phyloP scores from a whole-genome alignment of 1,140 invertebrate species.

The Musca vetustissima region DNA sequence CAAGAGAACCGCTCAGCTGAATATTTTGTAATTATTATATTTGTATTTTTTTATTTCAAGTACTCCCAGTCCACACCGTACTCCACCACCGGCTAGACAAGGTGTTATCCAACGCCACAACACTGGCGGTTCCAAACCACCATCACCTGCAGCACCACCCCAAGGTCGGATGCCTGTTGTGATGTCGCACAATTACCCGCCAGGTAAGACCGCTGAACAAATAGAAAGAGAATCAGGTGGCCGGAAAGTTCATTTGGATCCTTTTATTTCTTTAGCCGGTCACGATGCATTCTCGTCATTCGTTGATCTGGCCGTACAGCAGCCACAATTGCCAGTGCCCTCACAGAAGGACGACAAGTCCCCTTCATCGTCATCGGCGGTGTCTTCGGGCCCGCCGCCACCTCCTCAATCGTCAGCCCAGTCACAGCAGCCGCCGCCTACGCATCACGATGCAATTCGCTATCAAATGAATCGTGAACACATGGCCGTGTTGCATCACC shows the following conservation, averaged over 20 bases:
- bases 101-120: conserved; percentile 74
- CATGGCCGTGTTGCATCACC: conserved; percentile 31
- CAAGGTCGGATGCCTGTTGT: conserved; percentile 47
- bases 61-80: conserved; percentile 59
- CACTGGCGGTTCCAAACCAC: conserved; percentile 59
- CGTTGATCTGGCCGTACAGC: conserved; percentile 83
- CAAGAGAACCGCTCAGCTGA: background rate
- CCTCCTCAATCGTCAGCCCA: conserved; percentile 27
- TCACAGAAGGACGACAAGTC: conserved; percentile 51
- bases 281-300: conserved; percentile 83
- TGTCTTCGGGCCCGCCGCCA: conserved; percentile 9
- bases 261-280: conserved; percentile 56
- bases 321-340: conserved; percentile 81
- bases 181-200: conserved; percentile 58
- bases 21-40: background rate
- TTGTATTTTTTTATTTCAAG: conserved; percentile 28
- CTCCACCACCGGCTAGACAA: conserved; percentile 61
- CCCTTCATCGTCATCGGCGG: conserved; percentile 3
- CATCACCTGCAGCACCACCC: conserved; percentile 52
- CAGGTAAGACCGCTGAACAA: conserved; percentile 44
- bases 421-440: conserved; percentile 27
- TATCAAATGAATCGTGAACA: conserved; percentile 41
- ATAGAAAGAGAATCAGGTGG: background rate
- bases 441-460: conserved; percentile 45
- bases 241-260: background rate